Percentiles rank a stretch among this genome's conserved stretches.
Conservation (phyloP, 1,140 invertebrate genomes). For the Sitophilus oryzae region DNA sequence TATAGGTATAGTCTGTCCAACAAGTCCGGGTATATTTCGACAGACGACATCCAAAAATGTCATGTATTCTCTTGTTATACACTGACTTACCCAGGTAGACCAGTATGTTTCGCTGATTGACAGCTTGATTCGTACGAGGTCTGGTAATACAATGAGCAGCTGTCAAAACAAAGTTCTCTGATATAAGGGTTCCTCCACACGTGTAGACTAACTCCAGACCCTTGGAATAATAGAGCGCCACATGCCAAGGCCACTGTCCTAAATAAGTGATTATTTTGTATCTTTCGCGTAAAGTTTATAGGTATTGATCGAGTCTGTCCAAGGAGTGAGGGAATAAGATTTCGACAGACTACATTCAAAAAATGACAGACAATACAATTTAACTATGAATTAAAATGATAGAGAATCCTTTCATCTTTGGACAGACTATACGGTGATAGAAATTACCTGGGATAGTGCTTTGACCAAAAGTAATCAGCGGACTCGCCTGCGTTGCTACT, state of each 20-base stretch:
- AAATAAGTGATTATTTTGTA: too few species aligned
- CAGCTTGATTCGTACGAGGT: conserved; percentile 24
- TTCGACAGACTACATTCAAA: too few species aligned
- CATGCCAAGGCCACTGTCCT: conserved; percentile 43
- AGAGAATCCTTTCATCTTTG: not conserved
- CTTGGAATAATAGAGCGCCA: conserved; percentile 35
- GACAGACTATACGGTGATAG: not conserved
- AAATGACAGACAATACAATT: too few species aligned
- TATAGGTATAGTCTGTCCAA: too few species aligned
- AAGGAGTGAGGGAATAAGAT: not conserved
- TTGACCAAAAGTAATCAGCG: conserved; percentile 33
- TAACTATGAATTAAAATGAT: too few species aligned
- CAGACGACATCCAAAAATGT: too few species aligned
- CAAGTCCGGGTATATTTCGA: too few species aligned
- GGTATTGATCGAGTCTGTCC: not conserved
- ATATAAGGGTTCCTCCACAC: conserved; percentile 39
- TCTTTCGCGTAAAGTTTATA: not conserved
- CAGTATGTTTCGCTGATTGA: conserved; percentile 26
- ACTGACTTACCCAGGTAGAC: conserved; percentile 35
- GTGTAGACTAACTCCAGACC: conserved; percentile 34
- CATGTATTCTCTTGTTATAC: too few species aligned
- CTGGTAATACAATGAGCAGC: conserved; percentile 41
- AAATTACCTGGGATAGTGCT: conserved; percentile 32
- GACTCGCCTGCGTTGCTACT: conserved; percentile 18
- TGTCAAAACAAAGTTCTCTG: conserved; percentile 33